Evolutionary conservation across 2,888 invertebrate species (phyloP), one percentile per base, ranked within the genome.

Genomic region (Silvanus unidentatus): DNA sequence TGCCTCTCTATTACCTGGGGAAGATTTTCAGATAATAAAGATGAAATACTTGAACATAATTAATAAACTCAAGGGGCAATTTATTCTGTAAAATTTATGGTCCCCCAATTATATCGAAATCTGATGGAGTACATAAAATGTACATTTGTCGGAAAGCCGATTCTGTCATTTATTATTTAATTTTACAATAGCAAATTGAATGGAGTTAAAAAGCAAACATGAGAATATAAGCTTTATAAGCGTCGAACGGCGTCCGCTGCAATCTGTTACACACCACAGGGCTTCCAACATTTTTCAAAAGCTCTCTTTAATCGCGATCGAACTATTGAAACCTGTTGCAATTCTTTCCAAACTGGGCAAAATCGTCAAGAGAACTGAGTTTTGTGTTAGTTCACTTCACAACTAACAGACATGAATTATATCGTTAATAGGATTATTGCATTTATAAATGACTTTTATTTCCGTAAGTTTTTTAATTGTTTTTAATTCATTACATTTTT

Each of bases 261-360:
- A 68, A 67, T 68, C 68, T 68, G 68, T 68, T 68, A 65, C 66
- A 64, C 64, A 60, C 64, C 64, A 59, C 65, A 59, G 58, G 63
- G 59, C 63, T 63, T 59, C 60, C 62, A 64, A 65, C 66, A 70
- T 70, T 69, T 70, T 70, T 69, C 68, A 68, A 68, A 69, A 66
- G 67, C 68, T 63, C 22, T 22, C 68, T 70, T 68, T 69, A 70
- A 70, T 70, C 68, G 70, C 64, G 65, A 68, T 69, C 68, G 69
- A 69, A 69, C 68, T 65, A 66, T 67, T 59, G 68, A 68, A 67
- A 70, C 70, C 69, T 70, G 70, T 70, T 70, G 70, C 70, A 54
- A 60, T 59, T 57, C 63, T 55, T 60, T 57, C 58, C 63, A 54
- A 50, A 22, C 22, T 22, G 22, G 22, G 22, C 22, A 44, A 43